These are phyloP conservation scores for Diarsia rubi DNA, from an alignment of 2,888 invertebrate species.

Conservation along the genomic window DNA sequence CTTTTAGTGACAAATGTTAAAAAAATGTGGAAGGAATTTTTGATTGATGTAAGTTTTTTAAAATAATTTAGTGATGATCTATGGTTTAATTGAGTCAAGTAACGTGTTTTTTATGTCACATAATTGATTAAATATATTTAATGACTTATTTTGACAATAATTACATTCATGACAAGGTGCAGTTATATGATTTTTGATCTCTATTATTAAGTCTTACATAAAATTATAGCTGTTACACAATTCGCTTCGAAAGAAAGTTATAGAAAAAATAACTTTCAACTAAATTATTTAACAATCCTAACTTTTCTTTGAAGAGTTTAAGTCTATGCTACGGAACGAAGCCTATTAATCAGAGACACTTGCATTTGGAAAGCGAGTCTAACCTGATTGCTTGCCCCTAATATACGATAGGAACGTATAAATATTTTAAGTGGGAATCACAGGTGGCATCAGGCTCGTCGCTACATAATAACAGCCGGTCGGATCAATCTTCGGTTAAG, in stretches of 20 bases:
- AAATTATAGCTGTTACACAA: slow-evolving; percentile 4
- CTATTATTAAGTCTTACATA: not conserved
- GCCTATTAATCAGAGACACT: not conserved
- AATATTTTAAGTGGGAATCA: not conserved
- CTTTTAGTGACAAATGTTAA: slow-evolving; percentile 33
- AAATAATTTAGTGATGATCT: slow-evolving; percentile 1
- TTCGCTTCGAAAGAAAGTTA: slow-evolving; percentile 2
- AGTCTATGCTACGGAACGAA: not conserved
- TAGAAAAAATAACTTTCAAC: slow-evolving; percentile 6
- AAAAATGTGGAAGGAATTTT: slow-evolving; percentile 46
- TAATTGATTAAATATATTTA: not conserved
- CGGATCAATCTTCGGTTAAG: no score
- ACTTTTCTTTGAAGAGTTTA: not conserved
- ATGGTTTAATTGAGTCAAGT: not conserved
- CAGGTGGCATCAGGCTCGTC: no score
- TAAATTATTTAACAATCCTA: not conserved
- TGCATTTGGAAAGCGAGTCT: not conserved
- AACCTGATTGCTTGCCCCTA: not conserved
- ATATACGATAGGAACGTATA: not conserved
- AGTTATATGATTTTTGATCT: slow-evolving; percentile 1
- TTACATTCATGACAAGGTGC: slow-evolving; percentile 1
- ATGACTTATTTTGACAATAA: not conserved
- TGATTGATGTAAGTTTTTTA: slow-evolving; percentile 50
- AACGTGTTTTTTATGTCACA: not conserved
- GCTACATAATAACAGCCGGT: no score